Evolutionary conservation across 1,140 invertebrate species (phyloP), one percentile per base, ranked within the genome.

Genomic region (Orchestia grillus): DNA sequence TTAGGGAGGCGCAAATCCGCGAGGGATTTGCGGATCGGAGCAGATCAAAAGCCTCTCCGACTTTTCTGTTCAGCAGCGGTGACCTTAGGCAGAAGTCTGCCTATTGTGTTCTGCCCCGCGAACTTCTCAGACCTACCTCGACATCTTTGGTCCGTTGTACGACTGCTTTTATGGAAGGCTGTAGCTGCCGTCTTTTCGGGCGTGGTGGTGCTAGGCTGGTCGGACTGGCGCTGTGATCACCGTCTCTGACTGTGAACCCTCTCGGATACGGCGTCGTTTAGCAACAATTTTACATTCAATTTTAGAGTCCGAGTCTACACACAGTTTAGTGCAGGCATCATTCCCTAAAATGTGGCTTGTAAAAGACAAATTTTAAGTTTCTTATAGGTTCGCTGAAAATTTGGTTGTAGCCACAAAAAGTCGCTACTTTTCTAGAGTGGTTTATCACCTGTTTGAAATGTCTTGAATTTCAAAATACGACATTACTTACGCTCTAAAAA

Each of bases 1-100:
- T 45, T 94, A 44, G 92, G 43, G 43, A 47, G 44, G 92, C 92
- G 88, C 44, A 94, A 94, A 94, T 44, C 92, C 92, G 36, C 44
- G 92, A 19, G 36, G 92, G 92, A 94, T 94, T 94, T 94, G 92
- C 92, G 92, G 92, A 44, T 94, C 44, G 36, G 92, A 47, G 92
- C 92, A 94, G 92, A 94, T 94, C 92, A 94, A 94, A 94, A 94
- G 92, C 92, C 92, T 94, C 62, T 91, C 92, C 44, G 92, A 94
- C 92, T 94, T 94, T 94, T 44, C 92, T 94, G 43, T 44, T 45
- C 41, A 40, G 92, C 43, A 44, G 44, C 43, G 92, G 92, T 90
- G 88, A 90, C 88, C 88, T 90, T 41, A 15, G 4, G 88, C 87
- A 41, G 88, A 41, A 44, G 62, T 77, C 62, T 77, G 62, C 11